Evolutionary conservation across 1,140 invertebrate species (phyloP).

Genomic region (Microplitis demolitor): DNA sequence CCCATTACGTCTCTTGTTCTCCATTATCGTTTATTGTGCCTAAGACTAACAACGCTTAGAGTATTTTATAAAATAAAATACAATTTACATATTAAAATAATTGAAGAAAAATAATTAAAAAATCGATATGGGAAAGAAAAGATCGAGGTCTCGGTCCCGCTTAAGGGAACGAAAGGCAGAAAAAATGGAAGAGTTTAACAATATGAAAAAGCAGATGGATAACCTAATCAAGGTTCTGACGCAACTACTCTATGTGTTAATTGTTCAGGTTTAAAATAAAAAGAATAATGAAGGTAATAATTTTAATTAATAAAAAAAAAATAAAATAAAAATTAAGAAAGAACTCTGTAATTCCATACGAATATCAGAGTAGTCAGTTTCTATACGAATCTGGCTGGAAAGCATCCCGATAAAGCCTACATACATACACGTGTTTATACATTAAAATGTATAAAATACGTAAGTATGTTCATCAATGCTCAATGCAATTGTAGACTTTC

Average conservation of each 20-base stretch:
- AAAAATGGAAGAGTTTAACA: not conserved
- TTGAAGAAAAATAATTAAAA: not conserved
- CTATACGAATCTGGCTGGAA: not conserved
- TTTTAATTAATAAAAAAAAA: not conserved
- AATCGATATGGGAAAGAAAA: not conserved
- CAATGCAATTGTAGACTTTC: not conserved
- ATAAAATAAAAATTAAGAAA: not conserved
- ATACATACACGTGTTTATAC: not conserved
- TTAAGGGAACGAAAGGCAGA: not conserved
- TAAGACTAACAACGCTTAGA: not conserved
- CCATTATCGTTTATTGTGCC: slow-evolving; percentile 4
- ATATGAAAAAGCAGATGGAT: not conserved
- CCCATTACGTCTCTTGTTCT: not conserved
- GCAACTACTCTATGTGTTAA: not conserved
- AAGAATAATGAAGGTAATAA: not conserved
- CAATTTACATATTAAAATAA: too few species aligned
- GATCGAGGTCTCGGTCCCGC: not conserved
- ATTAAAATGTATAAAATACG: not conserved
- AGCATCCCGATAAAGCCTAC: not conserved
- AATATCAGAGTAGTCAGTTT: slow-evolving; percentile 8
- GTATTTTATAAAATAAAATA: not conserved
- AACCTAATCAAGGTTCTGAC: not conserved
- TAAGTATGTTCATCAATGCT: not conserved
- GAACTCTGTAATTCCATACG: slow-evolving; percentile 9
- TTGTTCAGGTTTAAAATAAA: not conserved